Evolutionary conservation across 2,797 vertebrate genomes (phyloP).

Genomic region (Gymnoscopelus microlampas): DNA sequence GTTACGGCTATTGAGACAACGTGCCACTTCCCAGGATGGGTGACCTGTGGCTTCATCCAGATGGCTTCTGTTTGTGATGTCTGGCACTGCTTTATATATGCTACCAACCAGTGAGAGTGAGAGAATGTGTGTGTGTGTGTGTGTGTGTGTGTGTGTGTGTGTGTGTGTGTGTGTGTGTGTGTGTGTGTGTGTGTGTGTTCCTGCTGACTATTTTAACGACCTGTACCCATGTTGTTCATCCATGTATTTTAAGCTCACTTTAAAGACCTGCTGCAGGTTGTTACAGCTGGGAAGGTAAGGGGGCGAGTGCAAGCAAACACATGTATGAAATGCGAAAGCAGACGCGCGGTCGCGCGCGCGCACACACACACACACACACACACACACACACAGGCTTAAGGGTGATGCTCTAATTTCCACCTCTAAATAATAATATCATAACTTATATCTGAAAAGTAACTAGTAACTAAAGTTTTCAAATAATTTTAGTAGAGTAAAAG

Average conservation of each 20-base stretch:
- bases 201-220: slow-evolving; percentile 19
- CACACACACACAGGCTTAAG: background rate
- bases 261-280: slow-evolving; percentile 19
- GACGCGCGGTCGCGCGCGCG: no score
- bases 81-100: slow-evolving; percentile 34
- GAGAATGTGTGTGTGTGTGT: slow-evolving; percentile 7
- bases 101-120: slow-evolving; percentile 21
- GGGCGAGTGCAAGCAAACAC: background rate
- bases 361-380: background rate
- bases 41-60: slow-evolving; percentile 34
- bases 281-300: slow-evolving; percentile 26
- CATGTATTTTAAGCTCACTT: slow-evolving; percentile 33
- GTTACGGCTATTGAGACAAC: slow-evolving; percentile 15
- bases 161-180: slow-evolving; percentile 1
- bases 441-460: no score
- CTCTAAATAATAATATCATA: no score
- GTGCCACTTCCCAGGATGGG: slow-evolving; percentile 18
- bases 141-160: no score
- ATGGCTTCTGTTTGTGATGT: slow-evolving; percentile 46
- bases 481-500: no score
- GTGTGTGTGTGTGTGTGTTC: background rate
- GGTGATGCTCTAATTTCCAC: no score
- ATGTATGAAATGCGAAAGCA: background rate
- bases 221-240: slow-evolving; percentile 1
- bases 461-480: no score